Evolutionary conservation across 2,888 invertebrate species (phyloP).

Genomic region (Epiblema foenella): DNA sequence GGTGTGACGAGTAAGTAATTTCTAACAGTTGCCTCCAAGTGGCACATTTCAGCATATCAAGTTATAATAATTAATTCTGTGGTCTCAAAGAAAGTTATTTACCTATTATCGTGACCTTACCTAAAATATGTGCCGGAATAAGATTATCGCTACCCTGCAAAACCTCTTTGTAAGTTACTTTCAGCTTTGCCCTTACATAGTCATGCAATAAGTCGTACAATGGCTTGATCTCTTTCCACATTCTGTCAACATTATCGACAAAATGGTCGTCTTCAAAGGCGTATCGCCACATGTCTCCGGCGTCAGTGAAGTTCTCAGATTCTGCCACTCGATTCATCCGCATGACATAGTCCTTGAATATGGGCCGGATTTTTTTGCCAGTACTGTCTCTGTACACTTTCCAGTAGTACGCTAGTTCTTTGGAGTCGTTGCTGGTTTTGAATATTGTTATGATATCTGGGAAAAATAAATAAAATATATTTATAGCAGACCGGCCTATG

Average conservation of each 20-base stretch:
- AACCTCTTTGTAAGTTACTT: slow-evolving; percentile 76
- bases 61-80: too few species aligned
- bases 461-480: slow-evolving; percentile 1
- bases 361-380: slow-evolving; percentile 85
- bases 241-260: slow-evolving; percentile 69
- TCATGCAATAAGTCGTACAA: slow-evolving; percentile 87
- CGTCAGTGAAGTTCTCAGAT: slow-evolving; percentile 79
- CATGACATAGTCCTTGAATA: slow-evolving; percentile 86
- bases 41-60: too few species aligned
- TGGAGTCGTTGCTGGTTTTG: slow-evolving; percentile 83
- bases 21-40: too few species aligned
- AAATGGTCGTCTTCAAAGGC: slow-evolving; percentile 76
- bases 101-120: slow-evolving; percentile 62
- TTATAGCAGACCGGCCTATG: too few species aligned
- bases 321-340: slow-evolving; percentile 86
- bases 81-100: too few species aligned
- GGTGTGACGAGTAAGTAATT: too few species aligned
- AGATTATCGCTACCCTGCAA: slow-evolving; percentile 74
- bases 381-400: slow-evolving; percentile 86
- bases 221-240: slow-evolving; percentile 86
- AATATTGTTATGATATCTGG: slow-evolving; percentile 74
- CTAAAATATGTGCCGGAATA: slow-evolving; percentile 89
- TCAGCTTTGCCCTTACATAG: slow-evolving; percentile 85
- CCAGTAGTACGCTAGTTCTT: slow-evolving; percentile 87
- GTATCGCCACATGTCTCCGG: slow-evolving; percentile 79